A percentile compares a stretch with the other conserved stretches of the same genome.
These are phyloP conservation scores for Hypotaenidia philippensis DNA, from an alignment of 2,797 vertebrate genomes.

Conservation along the genomic window DNA sequence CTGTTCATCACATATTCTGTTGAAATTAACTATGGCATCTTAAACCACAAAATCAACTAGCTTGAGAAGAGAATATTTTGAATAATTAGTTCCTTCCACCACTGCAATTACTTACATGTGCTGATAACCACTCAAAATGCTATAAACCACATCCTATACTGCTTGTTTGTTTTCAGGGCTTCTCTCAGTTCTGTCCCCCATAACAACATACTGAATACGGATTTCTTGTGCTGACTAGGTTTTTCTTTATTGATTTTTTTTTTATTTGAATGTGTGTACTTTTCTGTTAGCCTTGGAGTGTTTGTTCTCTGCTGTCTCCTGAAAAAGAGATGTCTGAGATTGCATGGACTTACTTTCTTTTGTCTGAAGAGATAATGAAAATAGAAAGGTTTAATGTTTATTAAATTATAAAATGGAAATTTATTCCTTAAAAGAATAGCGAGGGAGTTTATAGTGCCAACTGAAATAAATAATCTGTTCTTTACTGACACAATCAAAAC, in stretches of 20 bases:
- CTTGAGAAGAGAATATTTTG: background rate
- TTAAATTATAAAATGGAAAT: background rate
- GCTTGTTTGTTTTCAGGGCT: background rate
- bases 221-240: background rate
- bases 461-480: background rate
- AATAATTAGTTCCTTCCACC: background rate
- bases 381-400: background rate
- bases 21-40: constrained; percentile 2
- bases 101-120: background rate
- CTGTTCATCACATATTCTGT: background rate
- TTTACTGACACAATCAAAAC: background rate
- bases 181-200: background rate
- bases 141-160: background rate
- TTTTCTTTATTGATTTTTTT: background rate
- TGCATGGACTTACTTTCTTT: background rate
- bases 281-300: background rate
- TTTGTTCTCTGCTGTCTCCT: background rate
- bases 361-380: background rate
- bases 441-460: background rate
- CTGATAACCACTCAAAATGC: background rate
- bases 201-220: background rate
- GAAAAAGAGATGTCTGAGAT: background rate
- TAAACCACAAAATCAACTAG: background rate
- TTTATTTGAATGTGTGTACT: background rate
- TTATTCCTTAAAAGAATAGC: background rate